Conservation (phyloP, 2,797 vertebrate genomes). For the Acanthornis magna region DNA sequence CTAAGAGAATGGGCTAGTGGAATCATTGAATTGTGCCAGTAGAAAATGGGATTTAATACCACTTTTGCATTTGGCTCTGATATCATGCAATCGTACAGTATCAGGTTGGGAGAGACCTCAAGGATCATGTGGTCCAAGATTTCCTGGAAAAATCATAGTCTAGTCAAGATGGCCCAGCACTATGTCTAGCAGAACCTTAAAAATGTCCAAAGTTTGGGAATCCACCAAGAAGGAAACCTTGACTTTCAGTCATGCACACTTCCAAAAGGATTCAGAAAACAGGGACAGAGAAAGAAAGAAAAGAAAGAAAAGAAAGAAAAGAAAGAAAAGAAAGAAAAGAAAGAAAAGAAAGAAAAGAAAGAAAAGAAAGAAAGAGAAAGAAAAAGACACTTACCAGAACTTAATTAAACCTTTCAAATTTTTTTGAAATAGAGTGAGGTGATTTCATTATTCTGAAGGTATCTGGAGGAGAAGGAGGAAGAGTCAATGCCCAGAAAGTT, state of each 20-base stretch:
- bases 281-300: neutral
- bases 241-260: neutral
- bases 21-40: neutral
- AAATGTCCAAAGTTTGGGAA: accelerated
- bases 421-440: neutral
- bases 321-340: neutral
- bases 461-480: neutral
- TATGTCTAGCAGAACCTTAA: neutral
- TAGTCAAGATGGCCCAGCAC: neutral
- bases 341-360: no score
- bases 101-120: neutral
- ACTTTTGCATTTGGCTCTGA: neutral
- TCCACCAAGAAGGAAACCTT: neutral
- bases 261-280: neutral
- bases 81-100: neutral
- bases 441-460: neutral
- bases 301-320: no score
- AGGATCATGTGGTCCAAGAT: neutral
- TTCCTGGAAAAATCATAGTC: neutral
- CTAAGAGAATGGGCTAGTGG: neutral
- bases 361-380: neutral
- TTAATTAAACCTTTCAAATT: neutral
- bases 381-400: neutral
- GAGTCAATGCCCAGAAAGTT: neutral
- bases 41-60: neutral